Conservation (phyloP, 1,140 invertebrate species). For the Trachymyrmex septentrionalis region DNA sequence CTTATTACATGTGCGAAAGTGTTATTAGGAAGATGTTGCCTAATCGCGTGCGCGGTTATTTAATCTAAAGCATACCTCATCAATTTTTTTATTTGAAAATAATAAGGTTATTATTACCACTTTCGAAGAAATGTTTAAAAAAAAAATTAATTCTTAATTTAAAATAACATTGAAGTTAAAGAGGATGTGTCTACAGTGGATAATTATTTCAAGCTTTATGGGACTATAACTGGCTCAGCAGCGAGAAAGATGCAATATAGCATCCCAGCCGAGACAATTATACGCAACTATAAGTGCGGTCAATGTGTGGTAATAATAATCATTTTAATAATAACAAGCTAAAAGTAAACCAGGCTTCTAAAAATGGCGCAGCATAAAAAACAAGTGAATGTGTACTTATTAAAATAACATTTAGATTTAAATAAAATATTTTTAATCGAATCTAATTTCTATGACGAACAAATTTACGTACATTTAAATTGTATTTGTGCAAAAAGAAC, state of each 20-base stretch:
- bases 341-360: slow-evolving; percentile 49
- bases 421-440: slow-evolving; percentile 5
- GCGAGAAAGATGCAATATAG: not conserved
- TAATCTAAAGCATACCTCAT: too few relatives aligned
- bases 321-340: slow-evolving; percentile 34
- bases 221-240: slow-evolving; percentile 7
- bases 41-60: too few relatives aligned
- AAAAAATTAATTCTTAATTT: not conserved
- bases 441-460: not conserved
- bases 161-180: not conserved
- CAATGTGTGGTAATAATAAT: not conserved
- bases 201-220: slow-evolving; percentile 35
- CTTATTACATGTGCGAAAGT: too few relatives aligned
- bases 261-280: not conserved
- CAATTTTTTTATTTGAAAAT: too few relatives aligned
- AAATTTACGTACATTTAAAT: not conserved
- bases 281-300: slow-evolving; percentile 1
- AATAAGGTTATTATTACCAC: not conserved
- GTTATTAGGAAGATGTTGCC: too few relatives aligned
- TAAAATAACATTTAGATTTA: not conserved
- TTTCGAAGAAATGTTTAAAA: not conserved
- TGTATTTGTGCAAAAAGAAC: not conserved
- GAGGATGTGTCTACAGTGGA: not conserved
- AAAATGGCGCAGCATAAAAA: slow-evolving; percentile 21
- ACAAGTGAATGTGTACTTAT: slow-evolving; percentile 6